Evolutionary conservation across 2,797 vertebrate species (phyloP).

Genomic region (Clarias fuscus): DNA sequence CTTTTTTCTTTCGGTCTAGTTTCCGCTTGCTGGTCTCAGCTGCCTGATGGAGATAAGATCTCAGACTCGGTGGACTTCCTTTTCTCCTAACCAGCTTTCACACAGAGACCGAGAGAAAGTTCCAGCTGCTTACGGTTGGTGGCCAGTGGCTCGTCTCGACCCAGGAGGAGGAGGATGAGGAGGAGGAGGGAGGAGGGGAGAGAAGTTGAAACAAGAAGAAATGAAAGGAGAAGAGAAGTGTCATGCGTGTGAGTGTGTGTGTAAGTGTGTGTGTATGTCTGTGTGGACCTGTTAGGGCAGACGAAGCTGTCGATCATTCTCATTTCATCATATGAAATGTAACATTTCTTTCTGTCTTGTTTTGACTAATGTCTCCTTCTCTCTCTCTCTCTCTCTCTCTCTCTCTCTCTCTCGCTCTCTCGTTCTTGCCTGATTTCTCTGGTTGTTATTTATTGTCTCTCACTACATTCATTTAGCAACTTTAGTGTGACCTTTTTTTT

Average conservation of each 20-base stretch:
- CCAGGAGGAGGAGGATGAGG: neutral
- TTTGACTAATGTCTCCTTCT: neutral
- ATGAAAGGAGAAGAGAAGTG: conserved; percentile 14
- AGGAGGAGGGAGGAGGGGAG: neutral
- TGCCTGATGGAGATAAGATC: conserved; percentile 83
- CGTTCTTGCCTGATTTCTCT: neutral
- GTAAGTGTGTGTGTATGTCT: conserved; percentile 21
- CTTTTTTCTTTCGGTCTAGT: conserved; percentile 27
- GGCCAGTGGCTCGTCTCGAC: conserved; percentile 49
- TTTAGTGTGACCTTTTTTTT: too few species aligned
- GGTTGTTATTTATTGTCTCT: too few species aligned
- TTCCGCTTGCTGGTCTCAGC: conserved; percentile 81
- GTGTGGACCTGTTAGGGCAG: neutral
- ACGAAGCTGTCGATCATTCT: neutral
- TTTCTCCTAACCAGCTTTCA: conserved; percentile 68
- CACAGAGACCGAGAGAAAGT: conserved; percentile 48
- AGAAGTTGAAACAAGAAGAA: conserved; percentile 4
- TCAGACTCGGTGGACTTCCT: conserved; percentile 79
- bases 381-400: neutral
- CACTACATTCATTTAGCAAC: too few species aligned
- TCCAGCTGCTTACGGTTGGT: conserved; percentile 61
- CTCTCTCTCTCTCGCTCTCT: neutral
- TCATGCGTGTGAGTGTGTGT: conserved; percentile 4
- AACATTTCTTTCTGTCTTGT: neutral
- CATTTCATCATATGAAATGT: neutral